A percentile compares a stretch with the other conserved stretches of the same genome.
These are phyloP conservation scores for Acanthis flammea DNA, from an alignment of 2,797 vertebrate species.

Conservation along the genomic window DNA sequence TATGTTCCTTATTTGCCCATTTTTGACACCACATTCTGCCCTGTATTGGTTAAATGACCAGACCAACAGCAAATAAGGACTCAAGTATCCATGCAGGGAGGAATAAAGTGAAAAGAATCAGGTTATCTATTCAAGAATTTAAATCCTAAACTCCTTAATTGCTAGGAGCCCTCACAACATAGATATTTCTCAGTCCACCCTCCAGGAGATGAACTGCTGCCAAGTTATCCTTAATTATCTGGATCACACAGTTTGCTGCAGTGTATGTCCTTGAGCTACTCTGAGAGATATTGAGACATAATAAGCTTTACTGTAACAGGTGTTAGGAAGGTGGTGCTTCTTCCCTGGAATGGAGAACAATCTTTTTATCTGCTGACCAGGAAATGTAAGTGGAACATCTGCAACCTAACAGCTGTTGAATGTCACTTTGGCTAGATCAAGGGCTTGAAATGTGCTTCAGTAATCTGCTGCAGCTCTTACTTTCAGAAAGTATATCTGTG, in stretches of 20 bases:
- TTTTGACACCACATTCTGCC: background rate
- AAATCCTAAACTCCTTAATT: conserved; percentile 2
- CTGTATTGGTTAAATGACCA: background rate
- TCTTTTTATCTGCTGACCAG: conserved; percentile 9
- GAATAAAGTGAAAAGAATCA: background rate
- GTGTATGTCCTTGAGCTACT: conserved; percentile 32
- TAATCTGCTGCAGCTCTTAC: conserved; percentile 31
- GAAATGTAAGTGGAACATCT: conserved; percentile 30
- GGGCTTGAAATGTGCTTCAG: conserved; percentile 16
- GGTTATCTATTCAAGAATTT: background rate
- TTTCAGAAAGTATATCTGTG: conserved; percentile 31
- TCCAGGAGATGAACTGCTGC: conserved; percentile 26
- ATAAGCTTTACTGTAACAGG: background rate
- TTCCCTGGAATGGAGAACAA: background rate
- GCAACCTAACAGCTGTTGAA: conserved; percentile 43
- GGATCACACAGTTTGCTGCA: conserved; percentile 5
- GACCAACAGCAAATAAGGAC: background rate
- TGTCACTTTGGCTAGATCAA: conserved; percentile 50
- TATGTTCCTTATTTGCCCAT: background rate
- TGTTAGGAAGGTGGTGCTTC: background rate
- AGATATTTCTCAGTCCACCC: background rate
- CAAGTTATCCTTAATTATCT: conserved; percentile 30
- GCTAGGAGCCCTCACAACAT: background rate
- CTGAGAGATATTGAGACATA: background rate
- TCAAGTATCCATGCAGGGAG: accelerated